phyloP scores from a whole-genome alignment of 2,888 invertebrate genomes.

The Thymelicus acteon region DNA sequence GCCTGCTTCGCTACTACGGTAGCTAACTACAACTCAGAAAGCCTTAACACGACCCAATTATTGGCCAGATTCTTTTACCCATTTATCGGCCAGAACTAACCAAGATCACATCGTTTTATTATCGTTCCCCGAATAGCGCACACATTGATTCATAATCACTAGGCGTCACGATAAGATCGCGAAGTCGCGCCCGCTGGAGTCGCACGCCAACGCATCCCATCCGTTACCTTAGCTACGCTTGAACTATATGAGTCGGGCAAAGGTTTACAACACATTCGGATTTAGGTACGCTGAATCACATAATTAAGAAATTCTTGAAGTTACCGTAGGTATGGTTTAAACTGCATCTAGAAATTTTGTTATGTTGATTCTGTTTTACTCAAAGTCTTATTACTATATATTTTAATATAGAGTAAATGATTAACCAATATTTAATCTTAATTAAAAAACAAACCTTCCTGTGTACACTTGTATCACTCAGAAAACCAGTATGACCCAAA shows the following conservation, averaged over 20 bases:
- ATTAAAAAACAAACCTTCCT: too few relatives aligned
- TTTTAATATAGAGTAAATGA: too few relatives aligned
- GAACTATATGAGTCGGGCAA: constrained; percentile 23
- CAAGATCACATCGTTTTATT: constrained; percentile 37
- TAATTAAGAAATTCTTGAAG: constrained; percentile 28
- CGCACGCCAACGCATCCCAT: constrained; percentile 60
- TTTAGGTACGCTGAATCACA: constrained; percentile 8
- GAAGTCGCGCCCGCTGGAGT: constrained; percentile 52
- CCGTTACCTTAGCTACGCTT: constrained; percentile 37
- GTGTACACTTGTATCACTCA: too few relatives aligned
- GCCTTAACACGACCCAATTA: too few relatives aligned
- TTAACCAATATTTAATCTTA: too few relatives aligned
- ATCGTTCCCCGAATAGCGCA: constrained; percentile 51
- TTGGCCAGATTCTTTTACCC: too few relatives aligned
- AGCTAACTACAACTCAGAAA: too few relatives aligned
- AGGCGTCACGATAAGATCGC: constrained; percentile 53
- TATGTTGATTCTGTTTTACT: too few relatives aligned
- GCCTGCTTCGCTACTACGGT: too few relatives aligned
- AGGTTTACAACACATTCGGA: constrained; percentile 15
- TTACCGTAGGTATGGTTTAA: neutral
- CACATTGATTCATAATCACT: constrained; percentile 50
- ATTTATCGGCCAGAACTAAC: neutral
- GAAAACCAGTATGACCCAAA: too few relatives aligned
- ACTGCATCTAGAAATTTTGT: neutral
- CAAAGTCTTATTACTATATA: too few relatives aligned